These are phyloP conservation scores for Bombus consobrinus DNA, from an alignment of 1,140 invertebrate genomes.

Conservation along the genomic window DNA sequence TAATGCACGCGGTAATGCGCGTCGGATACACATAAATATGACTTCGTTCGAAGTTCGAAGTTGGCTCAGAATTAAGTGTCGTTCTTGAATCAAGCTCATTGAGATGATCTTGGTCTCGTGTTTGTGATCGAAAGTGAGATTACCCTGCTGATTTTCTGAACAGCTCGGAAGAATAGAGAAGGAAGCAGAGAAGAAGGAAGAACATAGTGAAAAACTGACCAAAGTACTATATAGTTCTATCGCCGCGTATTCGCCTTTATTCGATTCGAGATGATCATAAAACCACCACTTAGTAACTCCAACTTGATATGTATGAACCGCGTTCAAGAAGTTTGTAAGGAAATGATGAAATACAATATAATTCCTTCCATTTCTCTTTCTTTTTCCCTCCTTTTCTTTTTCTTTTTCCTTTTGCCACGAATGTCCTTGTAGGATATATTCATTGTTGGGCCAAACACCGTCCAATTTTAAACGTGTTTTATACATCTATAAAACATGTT, in stretches of 20 bases:
- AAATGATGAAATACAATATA: not conserved
- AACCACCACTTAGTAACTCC: not conserved
- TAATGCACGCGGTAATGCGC: not conserved
- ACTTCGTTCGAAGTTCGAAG: no score
- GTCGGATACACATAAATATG: not conserved
- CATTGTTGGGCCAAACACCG: not conserved
- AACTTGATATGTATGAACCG: not conserved
- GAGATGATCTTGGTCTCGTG: not conserved
- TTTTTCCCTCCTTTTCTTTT: not conserved
- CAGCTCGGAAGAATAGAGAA: not conserved
- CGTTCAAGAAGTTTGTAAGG: not conserved
- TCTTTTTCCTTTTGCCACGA: not conserved
- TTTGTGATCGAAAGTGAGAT: not conserved
- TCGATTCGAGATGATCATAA: not conserved
- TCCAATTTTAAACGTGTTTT: not conserved
- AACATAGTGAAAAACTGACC: not conserved
- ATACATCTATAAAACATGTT: conserved; percentile 6
- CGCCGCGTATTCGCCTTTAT: not conserved
- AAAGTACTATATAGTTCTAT: not conserved
- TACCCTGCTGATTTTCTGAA: not conserved
- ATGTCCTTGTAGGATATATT: not conserved
- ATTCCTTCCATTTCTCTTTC: not conserved
- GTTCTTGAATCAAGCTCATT: not conserved
- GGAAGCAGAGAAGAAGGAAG: not conserved
- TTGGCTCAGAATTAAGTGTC: not conserved